Evolutionary conservation across 2,888 invertebrate species (phyloP).

Genomic region (Ormyrus pomaceus): DNA sequence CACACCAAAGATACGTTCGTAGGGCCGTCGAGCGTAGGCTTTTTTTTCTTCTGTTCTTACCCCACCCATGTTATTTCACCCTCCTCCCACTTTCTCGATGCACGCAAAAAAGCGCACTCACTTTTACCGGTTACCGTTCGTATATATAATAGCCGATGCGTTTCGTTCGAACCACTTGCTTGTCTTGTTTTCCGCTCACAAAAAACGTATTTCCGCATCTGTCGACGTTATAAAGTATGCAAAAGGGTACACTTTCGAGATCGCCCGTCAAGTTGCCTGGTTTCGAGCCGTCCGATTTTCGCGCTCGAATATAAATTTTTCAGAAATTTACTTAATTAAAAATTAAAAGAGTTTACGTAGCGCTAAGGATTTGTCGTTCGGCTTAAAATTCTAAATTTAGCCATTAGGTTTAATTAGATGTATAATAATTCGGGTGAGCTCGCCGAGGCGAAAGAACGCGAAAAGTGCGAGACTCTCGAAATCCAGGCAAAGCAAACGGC

Average conservation of each 20-base stretch:
- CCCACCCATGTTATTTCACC: background rate
- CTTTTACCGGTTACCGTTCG: slow-evolving; percentile 35
- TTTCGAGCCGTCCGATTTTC: slow-evolving; percentile 47
- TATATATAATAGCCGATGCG: slow-evolving; percentile 1
- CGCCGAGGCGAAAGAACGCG: slow-evolving; percentile 7
- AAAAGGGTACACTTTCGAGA: slow-evolving; percentile 56
- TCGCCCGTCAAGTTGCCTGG: slow-evolving; percentile 61
- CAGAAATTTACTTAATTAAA: no score
- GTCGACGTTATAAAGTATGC: background rate
- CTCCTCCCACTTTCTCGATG: slow-evolving; percentile 11
- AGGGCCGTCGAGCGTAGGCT: slow-evolving; percentile 63
- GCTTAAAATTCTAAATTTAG: no score
- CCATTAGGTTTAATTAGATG: no score
- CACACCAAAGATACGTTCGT: slow-evolving; percentile 71
- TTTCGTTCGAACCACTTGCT: background rate
- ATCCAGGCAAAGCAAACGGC: slow-evolving; percentile 70
- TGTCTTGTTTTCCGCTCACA: slow-evolving; percentile 22
- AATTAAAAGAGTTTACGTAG: no score
- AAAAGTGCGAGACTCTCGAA: slow-evolving; percentile 28
- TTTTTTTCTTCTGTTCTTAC: slow-evolving; percentile 30
- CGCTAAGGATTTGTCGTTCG: no score
- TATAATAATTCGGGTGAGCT: slow-evolving; percentile 11
- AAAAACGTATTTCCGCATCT: slow-evolving; percentile 22
- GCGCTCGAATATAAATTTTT: background rate
- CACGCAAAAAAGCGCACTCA: slow-evolving; percentile 6